phyloP scores from a whole-genome alignment of 2,888 invertebrate species.

The Pharmacophagus antenor region DNA sequence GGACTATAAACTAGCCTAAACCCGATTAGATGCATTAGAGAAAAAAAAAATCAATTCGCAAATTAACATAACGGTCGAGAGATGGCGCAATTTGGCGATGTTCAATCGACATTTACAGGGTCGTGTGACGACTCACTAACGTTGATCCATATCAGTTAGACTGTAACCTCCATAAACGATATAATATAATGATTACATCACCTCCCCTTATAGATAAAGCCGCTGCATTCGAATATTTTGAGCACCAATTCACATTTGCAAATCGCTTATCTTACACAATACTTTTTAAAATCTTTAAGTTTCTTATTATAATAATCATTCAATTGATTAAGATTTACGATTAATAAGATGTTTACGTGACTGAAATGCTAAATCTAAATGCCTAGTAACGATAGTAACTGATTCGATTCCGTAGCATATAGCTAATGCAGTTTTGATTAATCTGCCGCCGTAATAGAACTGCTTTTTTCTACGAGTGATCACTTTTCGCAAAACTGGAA shows the following conservation, averaged over 20 bases:
- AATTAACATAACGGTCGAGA: conserved; percentile 1
- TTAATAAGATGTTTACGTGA: neutral
- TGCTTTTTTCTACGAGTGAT: too few relatives aligned
- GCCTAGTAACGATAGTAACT: neutral
- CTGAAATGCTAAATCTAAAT: neutral
- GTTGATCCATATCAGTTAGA: conserved; percentile 1
- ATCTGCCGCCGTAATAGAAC: too few relatives aligned
- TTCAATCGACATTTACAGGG: conserved; percentile 1
- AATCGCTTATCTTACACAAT: neutral
- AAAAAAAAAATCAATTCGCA: conserved; percentile 7
- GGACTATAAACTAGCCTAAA: conserved; percentile 17
- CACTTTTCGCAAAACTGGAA: too few relatives aligned
- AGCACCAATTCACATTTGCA: neutral
- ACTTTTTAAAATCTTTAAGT: neutral
- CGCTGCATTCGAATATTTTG: neutral
- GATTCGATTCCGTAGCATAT: too few relatives aligned
- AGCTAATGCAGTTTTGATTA: too few relatives aligned
- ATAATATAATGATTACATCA: conserved; percentile 14
- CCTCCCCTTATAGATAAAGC: neutral
- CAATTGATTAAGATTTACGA: neutral
- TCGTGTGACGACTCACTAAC: neutral
- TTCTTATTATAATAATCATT: neutral
- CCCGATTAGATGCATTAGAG: conserved; percentile 1
- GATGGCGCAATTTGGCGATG: conserved; percentile 4
- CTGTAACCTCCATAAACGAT: conserved; percentile 5